These are phyloP conservation scores for Synchiropus splendidus DNA, from an alignment of 2,113 vertebrate species.

Conservation along the genomic window DNA sequence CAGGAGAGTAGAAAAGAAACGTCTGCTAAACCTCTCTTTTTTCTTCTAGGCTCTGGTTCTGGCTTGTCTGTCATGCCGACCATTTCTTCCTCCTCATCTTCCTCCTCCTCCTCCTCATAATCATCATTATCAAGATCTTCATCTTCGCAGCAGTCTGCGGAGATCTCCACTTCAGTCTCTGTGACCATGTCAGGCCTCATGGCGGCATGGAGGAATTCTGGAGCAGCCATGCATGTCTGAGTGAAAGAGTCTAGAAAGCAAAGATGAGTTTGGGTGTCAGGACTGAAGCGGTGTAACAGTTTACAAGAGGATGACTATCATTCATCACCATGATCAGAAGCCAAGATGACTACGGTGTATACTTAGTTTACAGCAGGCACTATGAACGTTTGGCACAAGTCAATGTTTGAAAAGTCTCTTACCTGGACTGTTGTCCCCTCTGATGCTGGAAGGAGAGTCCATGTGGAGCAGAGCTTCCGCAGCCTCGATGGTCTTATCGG, in stretches of 20 bases:
- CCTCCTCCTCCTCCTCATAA: constrained; percentile 67
- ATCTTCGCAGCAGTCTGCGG: constrained; percentile 77
- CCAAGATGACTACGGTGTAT: neutral
- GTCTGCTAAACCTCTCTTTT: constrained; percentile 75
- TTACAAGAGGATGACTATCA: too few relatives aligned
- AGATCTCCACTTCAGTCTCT: constrained; percentile 90
- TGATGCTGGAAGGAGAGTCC: constrained; percentile 91
- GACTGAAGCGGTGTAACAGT: too few relatives aligned
- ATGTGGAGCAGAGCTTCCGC: constrained; percentile 95
- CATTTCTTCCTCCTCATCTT: too few relatives aligned
- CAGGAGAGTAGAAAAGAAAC: too few relatives aligned
- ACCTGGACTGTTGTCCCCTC: constrained; percentile 77
- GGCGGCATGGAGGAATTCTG: constrained; percentile 91
- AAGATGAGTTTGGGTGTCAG: neutral
- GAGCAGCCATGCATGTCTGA: too few relatives aligned
- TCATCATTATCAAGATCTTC: constrained; percentile 79
- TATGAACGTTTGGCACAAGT: neutral
- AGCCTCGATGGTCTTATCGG: constrained; percentile 96
- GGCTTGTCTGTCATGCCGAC: too few relatives aligned
- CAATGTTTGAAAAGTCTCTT: constrained; percentile 4
- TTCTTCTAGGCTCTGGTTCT: constrained; percentile 79
- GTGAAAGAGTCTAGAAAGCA: constrained; percentile 75
- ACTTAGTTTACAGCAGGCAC: neutral
- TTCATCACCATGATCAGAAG: too few relatives aligned
- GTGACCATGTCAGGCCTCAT: constrained; percentile 94